These are phyloP conservation scores for Dasyprocta punctata DNA, from an alignment of 2,113 vertebrate species.

Conservation along the genomic window DNA sequence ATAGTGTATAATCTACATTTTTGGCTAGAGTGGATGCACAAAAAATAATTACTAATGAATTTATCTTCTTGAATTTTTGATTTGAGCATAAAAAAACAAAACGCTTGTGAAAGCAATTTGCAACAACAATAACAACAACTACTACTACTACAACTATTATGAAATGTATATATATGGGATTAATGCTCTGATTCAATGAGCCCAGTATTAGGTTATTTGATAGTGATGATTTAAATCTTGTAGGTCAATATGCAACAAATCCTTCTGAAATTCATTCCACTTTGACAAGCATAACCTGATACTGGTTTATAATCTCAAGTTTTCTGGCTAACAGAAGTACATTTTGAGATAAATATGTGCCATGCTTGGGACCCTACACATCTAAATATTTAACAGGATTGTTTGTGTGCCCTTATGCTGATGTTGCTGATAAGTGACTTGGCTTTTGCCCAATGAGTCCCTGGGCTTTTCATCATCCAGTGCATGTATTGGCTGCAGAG, in stretches of 20 bases:
- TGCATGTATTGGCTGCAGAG: constrained; percentile 75
- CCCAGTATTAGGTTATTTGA: not conserved
- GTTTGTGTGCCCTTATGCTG: constrained; percentile 65
- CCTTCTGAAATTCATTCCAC: constrained; percentile 22
- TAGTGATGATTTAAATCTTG: constrained; percentile 58
- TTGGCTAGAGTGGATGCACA: not conserved
- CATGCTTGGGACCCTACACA: constrained; percentile 46
- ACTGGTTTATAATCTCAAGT: constrained; percentile 67
- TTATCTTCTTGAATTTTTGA: constrained; percentile 42
- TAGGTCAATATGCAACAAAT: constrained; percentile 66
- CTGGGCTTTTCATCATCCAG: constrained; percentile 75
- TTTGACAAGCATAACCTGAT: constrained; percentile 61
- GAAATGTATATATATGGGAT: constrained; percentile 53
- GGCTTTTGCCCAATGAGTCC: constrained; percentile 68
- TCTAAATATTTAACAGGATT: constrained; percentile 80
- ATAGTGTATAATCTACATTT: not conserved
- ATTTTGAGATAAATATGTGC: constrained; percentile 57
- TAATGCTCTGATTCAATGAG: constrained; percentile 56
- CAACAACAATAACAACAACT: not conserved
- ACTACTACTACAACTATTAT: not conserved
- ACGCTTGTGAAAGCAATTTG: constrained; percentile 41
- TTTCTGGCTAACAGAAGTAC: constrained; percentile 51
- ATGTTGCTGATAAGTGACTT: constrained; percentile 75
- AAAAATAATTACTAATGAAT: constrained; percentile 37
- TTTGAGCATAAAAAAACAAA: not conserved